Base-by-base conservation (phyloP, 2,113 vertebrate genomes). In the Eurypyga helias region DNA sequence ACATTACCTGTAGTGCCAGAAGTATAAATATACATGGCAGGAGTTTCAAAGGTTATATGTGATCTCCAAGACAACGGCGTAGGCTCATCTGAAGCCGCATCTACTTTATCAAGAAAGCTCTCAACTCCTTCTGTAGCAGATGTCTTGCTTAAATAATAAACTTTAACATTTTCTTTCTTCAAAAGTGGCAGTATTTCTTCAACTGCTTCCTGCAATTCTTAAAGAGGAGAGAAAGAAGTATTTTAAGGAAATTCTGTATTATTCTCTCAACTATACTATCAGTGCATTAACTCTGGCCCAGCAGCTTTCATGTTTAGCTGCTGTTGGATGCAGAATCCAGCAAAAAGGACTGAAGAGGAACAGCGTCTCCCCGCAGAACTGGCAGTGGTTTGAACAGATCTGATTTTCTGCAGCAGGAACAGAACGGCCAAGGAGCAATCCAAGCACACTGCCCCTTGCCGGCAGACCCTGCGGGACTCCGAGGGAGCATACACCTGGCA, bases 1-100 rank as follows among this genome's bases (percentile, higher is more conserved):
- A 69, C 7, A 1, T 94, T 98, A 99, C 99, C 99, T 98, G 99
- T 99, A 31, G 99, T 99, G 85, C 99, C 99, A 79, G 99, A 99
- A 17, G 99, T 99, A 95, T 99, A 99, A 83, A 99, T 99, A 72
- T 99, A 99, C 69, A 99, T 81, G 3, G 98, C 99, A 25, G 98
- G 98, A 34, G 97, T 98, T 89, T 97, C 96, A 61, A 97, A 97
- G 12, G 98, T 98, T 72, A 99, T 65, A 73, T 98, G 95, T 13
- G 98, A 98, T 89, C 99, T 98, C 97, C 98, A 97, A 4, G 98
- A 98, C 24, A 78, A 96, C 5, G 98, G 98, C 33, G 96, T 58
- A 8, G 98, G 95, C 4, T 96, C 78, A 51, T 98, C 96, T 1
- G 98, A 98, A 3, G 98, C 98, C 28, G 97, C 95, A 7, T 98